These are phyloP conservation scores for Blera fallax DNA, from an alignment of 2,888 invertebrate genomes.

Conservation along the genomic window DNA sequence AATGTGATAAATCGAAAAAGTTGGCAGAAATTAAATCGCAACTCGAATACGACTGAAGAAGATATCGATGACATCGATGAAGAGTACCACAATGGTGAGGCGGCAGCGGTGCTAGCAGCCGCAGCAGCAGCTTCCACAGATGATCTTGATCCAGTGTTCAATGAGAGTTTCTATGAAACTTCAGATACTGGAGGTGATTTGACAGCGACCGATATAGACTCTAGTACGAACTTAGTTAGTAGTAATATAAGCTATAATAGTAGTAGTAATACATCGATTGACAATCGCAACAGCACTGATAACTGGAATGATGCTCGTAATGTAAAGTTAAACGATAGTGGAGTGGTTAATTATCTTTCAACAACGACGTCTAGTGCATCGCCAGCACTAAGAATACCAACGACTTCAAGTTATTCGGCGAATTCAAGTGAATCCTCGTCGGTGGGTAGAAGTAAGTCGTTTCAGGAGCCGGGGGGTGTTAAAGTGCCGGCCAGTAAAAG, in stretches of 20 bases:
- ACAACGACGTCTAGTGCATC: constrained; percentile 75
- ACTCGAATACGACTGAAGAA: constrained; percentile 77
- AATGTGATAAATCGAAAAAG: constrained; percentile 73
- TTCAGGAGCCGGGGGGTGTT: constrained; percentile 80
- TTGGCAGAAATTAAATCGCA: constrained; percentile 74
- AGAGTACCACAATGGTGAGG: constrained; percentile 78
- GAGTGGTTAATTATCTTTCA: constrained; percentile 44
- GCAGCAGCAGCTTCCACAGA: constrained; percentile 57
- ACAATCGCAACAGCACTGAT: constrained; percentile 75
- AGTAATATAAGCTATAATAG: constrained; percentile 81
- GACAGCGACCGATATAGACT: constrained; percentile 79
- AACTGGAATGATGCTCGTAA: constrained; percentile 73
- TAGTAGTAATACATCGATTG: constrained; percentile 81
- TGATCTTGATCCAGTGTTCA: constrained; percentile 65
- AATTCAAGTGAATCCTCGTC: constrained; percentile 74
- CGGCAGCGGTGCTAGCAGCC: constrained; percentile 58
- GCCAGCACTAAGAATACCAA: constrained; percentile 75
- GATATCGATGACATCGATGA: constrained; percentile 77
- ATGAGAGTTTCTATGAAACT: constrained; percentile 80
- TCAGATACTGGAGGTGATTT: constrained; percentile 80
- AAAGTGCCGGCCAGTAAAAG: constrained; percentile 75
- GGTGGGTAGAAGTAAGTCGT: constrained; percentile 81
- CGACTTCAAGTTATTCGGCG: constrained; percentile 45
- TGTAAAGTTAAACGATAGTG: constrained; percentile 67
- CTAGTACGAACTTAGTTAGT: constrained; percentile 80